Conservation (phyloP, 2,888 invertebrate genomes). For the Nymphalis polychloros region DNA sequence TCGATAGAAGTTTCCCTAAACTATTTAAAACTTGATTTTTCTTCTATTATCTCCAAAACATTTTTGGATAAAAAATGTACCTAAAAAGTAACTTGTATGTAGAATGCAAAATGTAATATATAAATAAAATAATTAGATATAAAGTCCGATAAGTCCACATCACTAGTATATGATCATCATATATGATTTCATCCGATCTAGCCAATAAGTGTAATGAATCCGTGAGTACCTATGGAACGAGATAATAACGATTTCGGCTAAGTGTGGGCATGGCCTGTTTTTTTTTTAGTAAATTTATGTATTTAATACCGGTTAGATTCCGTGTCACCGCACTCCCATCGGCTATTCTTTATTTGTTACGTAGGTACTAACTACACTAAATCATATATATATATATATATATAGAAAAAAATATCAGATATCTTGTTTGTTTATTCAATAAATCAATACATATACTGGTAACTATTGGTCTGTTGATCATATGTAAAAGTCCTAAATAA, state of each 20-base stretch:
- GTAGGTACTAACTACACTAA: conserved; percentile 16
- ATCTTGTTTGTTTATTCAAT: too few relatives aligned
- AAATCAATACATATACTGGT: too few relatives aligned
- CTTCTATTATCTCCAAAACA: too few relatives aligned
- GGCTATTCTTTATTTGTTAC: conserved; percentile 51
- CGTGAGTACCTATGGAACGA: conserved; percentile 71
- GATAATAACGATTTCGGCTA: conserved; percentile 71
- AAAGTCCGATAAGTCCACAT: conserved; percentile 43
- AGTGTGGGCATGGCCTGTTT: conserved; percentile 73
- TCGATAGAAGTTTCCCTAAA: too few relatives aligned
- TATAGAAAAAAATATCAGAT: background rate
- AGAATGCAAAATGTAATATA: background rate
- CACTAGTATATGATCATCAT: conserved; percentile 60
- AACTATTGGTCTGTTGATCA: too few relatives aligned
- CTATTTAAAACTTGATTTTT: too few relatives aligned
- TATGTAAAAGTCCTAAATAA: too few relatives aligned
- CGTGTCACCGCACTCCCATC: conserved; percentile 64
- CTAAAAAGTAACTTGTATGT: too few relatives aligned
- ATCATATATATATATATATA: background rate
- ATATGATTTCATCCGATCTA: conserved; percentile 74
- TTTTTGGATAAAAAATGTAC: too few relatives aligned
- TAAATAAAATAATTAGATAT: background rate
- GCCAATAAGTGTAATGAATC: conserved; percentile 80
- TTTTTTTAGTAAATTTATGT: conserved; percentile 61
- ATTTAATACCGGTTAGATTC: conserved; percentile 70